Percentiles rank a stretch among this genome's conserved stretches.
These are phyloP conservation scores for Plusia festucae DNA, from an alignment of 2,888 invertebrate genomes.

Conservation along the genomic window DNA sequence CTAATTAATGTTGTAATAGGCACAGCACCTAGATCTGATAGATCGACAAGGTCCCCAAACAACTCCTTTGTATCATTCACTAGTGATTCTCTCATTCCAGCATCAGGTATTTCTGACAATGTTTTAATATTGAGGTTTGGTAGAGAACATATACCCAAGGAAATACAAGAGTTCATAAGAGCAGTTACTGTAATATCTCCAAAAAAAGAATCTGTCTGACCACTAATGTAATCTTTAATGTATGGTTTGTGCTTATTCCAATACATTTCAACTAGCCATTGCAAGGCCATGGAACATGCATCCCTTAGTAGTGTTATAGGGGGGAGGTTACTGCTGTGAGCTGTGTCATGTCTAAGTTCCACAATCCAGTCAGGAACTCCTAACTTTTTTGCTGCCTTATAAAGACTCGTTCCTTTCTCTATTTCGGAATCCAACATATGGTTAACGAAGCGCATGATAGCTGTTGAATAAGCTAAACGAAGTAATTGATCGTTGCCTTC, in stretches of 20 bases:
- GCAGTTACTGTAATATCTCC: conserved; percentile 70
- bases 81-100: conserved; percentile 75
- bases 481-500: conserved; percentile 81
- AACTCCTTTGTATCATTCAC: conserved; percentile 77
- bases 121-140: conserved; percentile 77
- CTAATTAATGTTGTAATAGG: conserved; percentile 72
- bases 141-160: conserved; percentile 80
- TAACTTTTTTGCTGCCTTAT: conserved; percentile 90
- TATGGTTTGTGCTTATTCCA: conserved; percentile 89
- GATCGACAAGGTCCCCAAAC: conserved; percentile 71
- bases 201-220: conserved; percentile 62
- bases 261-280: conserved; percentile 92
- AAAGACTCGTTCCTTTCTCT: conserved; percentile 86
- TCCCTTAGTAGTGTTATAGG: conserved; percentile 90
- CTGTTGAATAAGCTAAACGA: conserved; percentile 90
- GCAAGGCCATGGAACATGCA: conserved; percentile 90
- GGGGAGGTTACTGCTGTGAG: conserved; percentile 92
- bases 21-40: conserved; percentile 74
- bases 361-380: conserved; percentile 95
- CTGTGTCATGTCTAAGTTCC: conserved; percentile 93
- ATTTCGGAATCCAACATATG: conserved; percentile 89
- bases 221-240: conserved; percentile 82
- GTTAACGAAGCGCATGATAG: conserved; percentile 91
- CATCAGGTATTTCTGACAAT: conserved; percentile 76
- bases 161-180: conserved; percentile 78